A percentile compares a stretch with the other conserved stretches of the same genome.
phyloP scores from a whole-genome alignment of 2,797 vertebrate genomes.

The Sphenopsis melanotis region DNA sequence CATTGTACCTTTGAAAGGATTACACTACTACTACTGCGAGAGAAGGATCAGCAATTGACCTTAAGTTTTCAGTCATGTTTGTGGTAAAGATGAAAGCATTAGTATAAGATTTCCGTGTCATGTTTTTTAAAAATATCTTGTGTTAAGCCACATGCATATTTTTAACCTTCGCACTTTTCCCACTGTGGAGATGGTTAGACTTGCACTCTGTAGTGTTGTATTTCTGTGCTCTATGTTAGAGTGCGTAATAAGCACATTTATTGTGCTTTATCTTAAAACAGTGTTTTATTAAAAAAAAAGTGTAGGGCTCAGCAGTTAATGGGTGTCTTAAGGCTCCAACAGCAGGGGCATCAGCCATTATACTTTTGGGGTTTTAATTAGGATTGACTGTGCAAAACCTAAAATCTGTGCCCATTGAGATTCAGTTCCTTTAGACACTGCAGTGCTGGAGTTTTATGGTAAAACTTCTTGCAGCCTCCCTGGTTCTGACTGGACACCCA shows the following conservation, averaged over 20 bases:
- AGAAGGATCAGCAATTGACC: slow-evolving; percentile 48
- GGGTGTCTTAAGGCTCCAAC: slow-evolving; percentile 29
- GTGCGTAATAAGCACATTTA: slow-evolving; percentile 89
- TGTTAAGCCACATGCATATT: slow-evolving; percentile 36
- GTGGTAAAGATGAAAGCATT: slow-evolving; percentile 3
- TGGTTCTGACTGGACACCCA: slow-evolving; percentile 18
- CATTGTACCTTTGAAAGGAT: slow-evolving; percentile 32
- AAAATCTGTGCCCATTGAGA: background rate
- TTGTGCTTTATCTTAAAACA: slow-evolving; percentile 82
- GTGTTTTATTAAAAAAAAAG: slow-evolving; percentile 64
- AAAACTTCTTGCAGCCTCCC: slow-evolving; percentile 20
- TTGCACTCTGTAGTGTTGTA: slow-evolving; percentile 76
- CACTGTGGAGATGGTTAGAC: slow-evolving; percentile 65
- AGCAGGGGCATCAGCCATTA: background rate
- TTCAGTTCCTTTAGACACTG: slow-evolving; percentile 10
- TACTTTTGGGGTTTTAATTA: background rate
- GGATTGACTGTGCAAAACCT: background rate
- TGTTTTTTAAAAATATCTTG: slow-evolving; percentile 73
- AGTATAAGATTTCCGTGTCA: background rate
- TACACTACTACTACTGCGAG: slow-evolving; percentile 33
- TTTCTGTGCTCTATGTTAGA: slow-evolving; percentile 99
- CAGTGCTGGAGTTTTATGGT: background rate
- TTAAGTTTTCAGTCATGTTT: background rate
- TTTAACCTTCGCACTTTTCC: slow-evolving; percentile 60
- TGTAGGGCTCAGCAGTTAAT: slow-evolving; percentile 23